These are phyloP conservation scores for Sycophila sp. DNA, from an alignment of 1,140 invertebrate genomes.

Conservation along the genomic window DNA sequence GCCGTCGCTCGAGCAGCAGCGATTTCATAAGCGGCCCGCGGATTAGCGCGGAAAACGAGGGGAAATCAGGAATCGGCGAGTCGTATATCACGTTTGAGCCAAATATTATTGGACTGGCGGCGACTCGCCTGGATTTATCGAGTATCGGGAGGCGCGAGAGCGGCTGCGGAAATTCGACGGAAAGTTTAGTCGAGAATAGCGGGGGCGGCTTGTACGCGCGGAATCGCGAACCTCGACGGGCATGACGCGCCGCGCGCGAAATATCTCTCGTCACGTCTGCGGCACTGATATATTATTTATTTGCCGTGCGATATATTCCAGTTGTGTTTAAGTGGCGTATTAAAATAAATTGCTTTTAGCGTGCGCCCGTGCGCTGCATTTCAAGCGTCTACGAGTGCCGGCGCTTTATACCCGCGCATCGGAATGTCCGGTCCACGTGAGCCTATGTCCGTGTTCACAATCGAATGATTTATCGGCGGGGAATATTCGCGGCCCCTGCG, in stretches of 20 bases:
- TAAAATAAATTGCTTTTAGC: conserved; percentile 19
- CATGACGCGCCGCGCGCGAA: no score
- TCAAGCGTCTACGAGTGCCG: background rate
- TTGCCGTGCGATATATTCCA: conserved; percentile 4
- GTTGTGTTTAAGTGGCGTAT: conserved; percentile 7
- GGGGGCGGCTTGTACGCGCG: no score
- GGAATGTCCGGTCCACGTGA: no score
- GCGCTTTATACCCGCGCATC: no score
- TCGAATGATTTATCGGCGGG: no score
- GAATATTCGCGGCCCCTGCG: no score
- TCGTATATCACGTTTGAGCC: conserved; percentile 17
- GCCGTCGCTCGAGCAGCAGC: background rate
- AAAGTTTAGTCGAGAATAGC: no score
- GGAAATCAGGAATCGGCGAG: background rate
- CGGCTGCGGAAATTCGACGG: background rate
- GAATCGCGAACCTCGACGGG: no score
- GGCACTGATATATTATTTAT: conserved; percentile 13
- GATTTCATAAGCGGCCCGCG: no score
- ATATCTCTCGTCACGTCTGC: background rate
- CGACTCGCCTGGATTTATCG: conserved; percentile 25
- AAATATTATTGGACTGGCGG: conserved; percentile 30
- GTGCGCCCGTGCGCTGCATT: background rate
- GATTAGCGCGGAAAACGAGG: no score
- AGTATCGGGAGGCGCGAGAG: background rate
- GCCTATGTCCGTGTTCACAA: no score